Percentiles rank a stretch among this genome's conserved stretches.
phyloP scores from a whole-genome alignment of 2,797 vertebrate species.

The Falco columbarius region DNA sequence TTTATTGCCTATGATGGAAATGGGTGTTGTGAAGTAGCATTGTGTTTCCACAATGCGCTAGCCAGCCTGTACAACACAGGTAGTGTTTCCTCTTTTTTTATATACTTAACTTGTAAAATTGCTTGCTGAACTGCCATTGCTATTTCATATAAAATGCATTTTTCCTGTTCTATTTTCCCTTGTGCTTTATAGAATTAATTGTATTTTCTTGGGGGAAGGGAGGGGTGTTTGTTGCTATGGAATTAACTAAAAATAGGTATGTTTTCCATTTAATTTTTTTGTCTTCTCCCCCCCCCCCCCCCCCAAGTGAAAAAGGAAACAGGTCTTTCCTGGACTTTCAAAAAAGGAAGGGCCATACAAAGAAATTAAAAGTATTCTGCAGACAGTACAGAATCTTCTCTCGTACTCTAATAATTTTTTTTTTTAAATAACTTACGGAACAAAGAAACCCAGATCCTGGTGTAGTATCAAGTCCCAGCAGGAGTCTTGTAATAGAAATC shows the following conservation, averaged over 20 bases:
- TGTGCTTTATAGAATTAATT: neutral
- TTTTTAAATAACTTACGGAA: slow-evolving; percentile 79
- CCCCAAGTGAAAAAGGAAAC: neutral
- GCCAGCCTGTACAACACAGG: neutral
- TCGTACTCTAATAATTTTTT: neutral
- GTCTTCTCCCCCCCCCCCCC: neutral
- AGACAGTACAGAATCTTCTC: neutral
- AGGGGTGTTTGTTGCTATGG: neutral
- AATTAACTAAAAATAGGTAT: neutral
- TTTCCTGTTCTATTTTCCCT: neutral
- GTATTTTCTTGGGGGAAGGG: neutral
- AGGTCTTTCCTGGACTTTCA: neutral
- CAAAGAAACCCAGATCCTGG: slow-evolving; percentile 87
- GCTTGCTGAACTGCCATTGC: neutral
- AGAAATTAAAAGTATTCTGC: neutral
- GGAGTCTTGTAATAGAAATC: slow-evolving; percentile 87
- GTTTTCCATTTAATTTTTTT: neutral
- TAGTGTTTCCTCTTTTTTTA: neutral
- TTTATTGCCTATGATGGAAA: neutral
- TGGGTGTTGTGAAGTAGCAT: neutral
- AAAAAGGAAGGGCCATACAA: neutral
- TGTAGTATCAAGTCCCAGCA: slow-evolving; percentile 86
- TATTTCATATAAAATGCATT: neutral
- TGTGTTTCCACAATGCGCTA: neutral
- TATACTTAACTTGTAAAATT: neutral